Conservation (phyloP, 2,888 invertebrate species). For the Lomographa bimaculata region DNA sequence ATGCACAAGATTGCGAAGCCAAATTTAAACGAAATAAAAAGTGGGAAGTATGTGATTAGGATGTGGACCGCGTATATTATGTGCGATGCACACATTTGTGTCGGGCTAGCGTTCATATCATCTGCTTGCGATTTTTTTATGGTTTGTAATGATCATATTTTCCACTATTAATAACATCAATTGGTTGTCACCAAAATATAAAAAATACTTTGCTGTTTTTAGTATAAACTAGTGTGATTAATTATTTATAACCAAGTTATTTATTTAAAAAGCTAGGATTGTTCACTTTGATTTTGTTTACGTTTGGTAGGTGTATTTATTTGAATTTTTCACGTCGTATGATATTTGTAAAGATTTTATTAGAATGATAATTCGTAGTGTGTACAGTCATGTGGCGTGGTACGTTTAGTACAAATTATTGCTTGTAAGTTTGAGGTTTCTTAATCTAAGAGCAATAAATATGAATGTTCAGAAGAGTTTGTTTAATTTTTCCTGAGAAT, state of each 20-base stretch:
- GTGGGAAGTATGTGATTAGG: too few relatives aligned
- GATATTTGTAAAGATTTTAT: slow-evolving; percentile 42
- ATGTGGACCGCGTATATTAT: too few relatives aligned
- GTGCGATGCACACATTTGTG: too few relatives aligned
- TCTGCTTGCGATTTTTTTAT: too few relatives aligned
- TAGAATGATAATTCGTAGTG: slow-evolving; percentile 39
- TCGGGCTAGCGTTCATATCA: too few relatives aligned
- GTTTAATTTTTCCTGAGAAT: too few relatives aligned
- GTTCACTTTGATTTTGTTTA: slow-evolving; percentile 35
- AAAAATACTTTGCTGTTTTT: slow-evolving; percentile 1
- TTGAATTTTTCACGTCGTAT: slow-evolving; percentile 32
- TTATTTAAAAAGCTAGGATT: slow-evolving; percentile 29
- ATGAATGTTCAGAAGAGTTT: slow-evolving; percentile 61
- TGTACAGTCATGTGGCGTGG: slow-evolving; percentile 66
- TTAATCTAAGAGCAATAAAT: slow-evolving; percentile 73
- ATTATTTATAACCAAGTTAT: slow-evolving; percentile 17
- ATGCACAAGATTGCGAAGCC: too few relatives aligned
- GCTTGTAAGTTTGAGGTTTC: slow-evolving; percentile 69
- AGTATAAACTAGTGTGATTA: slow-evolving; percentile 17
- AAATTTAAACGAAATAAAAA: too few relatives aligned
- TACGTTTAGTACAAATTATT: slow-evolving; percentile 78
- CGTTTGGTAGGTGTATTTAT: slow-evolving; percentile 41
- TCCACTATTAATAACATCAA: too few relatives aligned
- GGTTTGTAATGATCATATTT: too few relatives aligned
- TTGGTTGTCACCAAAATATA: slow-evolving; percentile 5